Base-by-base conservation (phyloP, 2,888 invertebrate species). In the Xylocampa areola region DNA sequence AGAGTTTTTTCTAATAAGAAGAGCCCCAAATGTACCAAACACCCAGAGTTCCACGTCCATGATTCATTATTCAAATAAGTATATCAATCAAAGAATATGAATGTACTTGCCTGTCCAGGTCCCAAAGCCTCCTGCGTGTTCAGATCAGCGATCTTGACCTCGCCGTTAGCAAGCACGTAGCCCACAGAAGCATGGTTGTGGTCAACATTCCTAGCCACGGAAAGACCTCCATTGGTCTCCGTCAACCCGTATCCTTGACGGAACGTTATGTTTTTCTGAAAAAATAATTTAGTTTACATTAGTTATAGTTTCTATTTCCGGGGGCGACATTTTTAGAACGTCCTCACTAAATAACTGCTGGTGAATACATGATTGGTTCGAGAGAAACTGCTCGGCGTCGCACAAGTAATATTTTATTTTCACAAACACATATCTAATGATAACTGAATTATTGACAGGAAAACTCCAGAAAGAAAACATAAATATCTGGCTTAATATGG, bases 181-280 rank as follows among this genome's bases (percentile, higher is more conserved):
- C 92, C 92, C 0, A 89, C 88, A 0, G 90, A 60, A 0, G 80
- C 63, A 43, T 89, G 82, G 66, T 91, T 90, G 0, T 14, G 49
- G 53, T 90, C 88, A 0, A 47, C 60, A 0, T 83, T 88, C n/a
- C 51, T 62, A 0, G 75, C 90, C 0, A 91, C 76, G 0, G 88
- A 75, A 1, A 85, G 57, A 0, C 81, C 86, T 0, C 91, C 89
- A 17, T 87, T 88, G 0, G 90, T 92, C 73, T 93, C 92, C 1
- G 92, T 92, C 33, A 92, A 66, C 0, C 91, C 92, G 63, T 88
- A 91, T 4, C 92, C 92, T 88, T 93, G 92, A 0, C 92, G 85
- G 80, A 92, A 90, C 6, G 62, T 66, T 11, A 92, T 85, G 45
- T 87, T 82, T 45, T 81, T 82, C 92, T 93, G 85, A 1, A 85